These are phyloP conservation scores for Anoplolepis gracilipes DNA, from an alignment of 1,140 invertebrate species.

Conservation along the genomic window DNA sequence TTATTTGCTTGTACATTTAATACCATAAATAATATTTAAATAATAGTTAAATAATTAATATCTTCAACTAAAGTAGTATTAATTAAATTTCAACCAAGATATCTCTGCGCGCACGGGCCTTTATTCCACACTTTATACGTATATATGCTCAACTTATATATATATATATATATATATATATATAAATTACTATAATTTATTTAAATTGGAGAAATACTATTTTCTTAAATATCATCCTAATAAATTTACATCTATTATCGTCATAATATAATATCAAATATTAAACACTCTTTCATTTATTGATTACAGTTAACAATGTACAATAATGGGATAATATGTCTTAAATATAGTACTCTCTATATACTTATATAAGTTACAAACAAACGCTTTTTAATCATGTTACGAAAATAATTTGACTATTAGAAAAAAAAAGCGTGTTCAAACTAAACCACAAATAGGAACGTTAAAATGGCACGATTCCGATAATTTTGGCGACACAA, in stretches of 20 bases:
- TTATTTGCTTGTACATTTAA: background rate
- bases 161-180: slow-evolving; percentile 10
- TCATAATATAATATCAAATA: background rate
- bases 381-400: slow-evolving; percentile 10
- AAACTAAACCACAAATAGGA: slow-evolving; percentile 52
- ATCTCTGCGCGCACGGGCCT: background rate
- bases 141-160: background rate
- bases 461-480: slow-evolving; percentile 44
- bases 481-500: too few species aligned
- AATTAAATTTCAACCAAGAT: background rate
- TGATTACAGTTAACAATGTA: slow-evolving; percentile 15
- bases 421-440: background rate
- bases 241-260: slow-evolving; percentile 22
- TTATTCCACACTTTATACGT: background rate
- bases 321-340: background rate
- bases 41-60: background rate
- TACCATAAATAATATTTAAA: too few species aligned
- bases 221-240: background rate
- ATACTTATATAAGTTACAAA: slow-evolving; percentile 26
- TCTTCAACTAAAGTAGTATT: background rate
- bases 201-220: background rate
- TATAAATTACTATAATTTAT: background rate
- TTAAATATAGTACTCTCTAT: slow-evolving; percentile 51
- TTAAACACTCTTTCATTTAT: slow-evolving; percentile 22
- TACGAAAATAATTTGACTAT: slow-evolving; percentile 24